Base-by-base conservation (phyloP, 1,140 invertebrate genomes). In the Odontomachus brunneus region DNA sequence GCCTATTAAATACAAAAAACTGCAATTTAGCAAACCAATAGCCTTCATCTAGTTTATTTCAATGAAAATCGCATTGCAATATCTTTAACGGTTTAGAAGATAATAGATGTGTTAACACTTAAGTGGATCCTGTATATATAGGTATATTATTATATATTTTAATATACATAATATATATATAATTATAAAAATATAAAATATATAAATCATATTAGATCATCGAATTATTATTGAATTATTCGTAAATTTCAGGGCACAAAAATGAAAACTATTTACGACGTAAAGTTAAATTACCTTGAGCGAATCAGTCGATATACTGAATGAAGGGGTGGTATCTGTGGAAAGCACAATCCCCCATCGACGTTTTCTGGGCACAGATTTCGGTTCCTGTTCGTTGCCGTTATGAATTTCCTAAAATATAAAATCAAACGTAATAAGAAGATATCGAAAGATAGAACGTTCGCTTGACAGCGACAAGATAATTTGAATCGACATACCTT, bases 251-350 rank as follows among this genome's bases (percentile, higher is more conserved):
- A 86, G 33, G 29, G 63, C 75, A 5, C 15, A 38, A 66, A n/a
- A n/a, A n/a, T n/a, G 65, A 4, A 33, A 3, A 72, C 48, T 73
- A 53, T 59, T 2, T 22, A 48, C 29, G 62, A 59, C 65, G 11
- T 55, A 84, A 49, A 33, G 33, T 15, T 9, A 74, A 82, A 51
- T 84, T 92, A 94, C 94, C 91, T 95, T 95, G 38, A 95, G 90
- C 19, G 94, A 94, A 88, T 95, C 94, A 15, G 94, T 94, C 4
- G 94, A 95, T 65, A 95, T 93, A 9, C 93, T 93, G 83, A 95
- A 92, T 4, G 91, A 91, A 48, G 93, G 93, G 57, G 91, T 89
- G 11, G 91, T 91, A 57, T 93, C 92, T 12, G 92, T 89, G 5
- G 92, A 84, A 63, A 92, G 69, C n/a, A 88, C 87, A 26, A 90